Base-by-base conservation (phyloP, 1,140 invertebrate species). In the Macrosteles quadrilineatus region DNA sequence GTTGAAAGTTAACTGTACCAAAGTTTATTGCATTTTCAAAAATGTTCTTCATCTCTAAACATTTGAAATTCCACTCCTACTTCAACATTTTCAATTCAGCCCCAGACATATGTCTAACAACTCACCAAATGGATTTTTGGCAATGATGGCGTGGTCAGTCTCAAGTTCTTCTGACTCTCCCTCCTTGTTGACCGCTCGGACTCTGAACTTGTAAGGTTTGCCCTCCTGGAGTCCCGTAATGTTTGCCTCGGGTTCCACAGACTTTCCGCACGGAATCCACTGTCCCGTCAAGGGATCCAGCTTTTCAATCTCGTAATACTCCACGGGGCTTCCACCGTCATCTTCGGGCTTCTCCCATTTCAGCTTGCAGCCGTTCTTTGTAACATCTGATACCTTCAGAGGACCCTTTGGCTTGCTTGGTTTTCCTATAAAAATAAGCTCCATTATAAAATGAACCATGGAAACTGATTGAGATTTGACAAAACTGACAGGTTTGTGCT, bases 171-270 rank as follows among this genome's bases (percentile, higher is more conserved):
- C 96, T 32, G 96, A 98, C 79, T 97, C 94, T 25, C 98, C 98
- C 81, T 99, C 96, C 77, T 96, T 96, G 79, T 99, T 99, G n/a
- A 98, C 95, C 23, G 98, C 98, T 75, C 93, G 92, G 0, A 99
- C 97, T 50, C 98, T 86, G 88, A 99, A 99, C 84, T 98, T 98
- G 82, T 99, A 99, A 9, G 94, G 93, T 81, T 99, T 98, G 59
- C 96, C 94, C 81, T 97, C 93, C 74, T 94, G 88, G 32, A 97
- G 82, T 12, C 94, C 94, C 21, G 88, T 91, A 2, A 97, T 87
- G 73, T 92, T 93, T 2, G 92, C 92, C 81, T 92, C 90, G 0
- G 91, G 90, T 69, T 91, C 90, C 1, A 84, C 86, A 30, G 90
- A 88, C 76, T 90, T 87, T 25, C 90, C 95, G 76, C 93, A 96